These are phyloP conservation scores for Pogonognathellus flavescens DNA, from an alignment of 1,140 invertebrate species.

Conservation along the genomic window DNA sequence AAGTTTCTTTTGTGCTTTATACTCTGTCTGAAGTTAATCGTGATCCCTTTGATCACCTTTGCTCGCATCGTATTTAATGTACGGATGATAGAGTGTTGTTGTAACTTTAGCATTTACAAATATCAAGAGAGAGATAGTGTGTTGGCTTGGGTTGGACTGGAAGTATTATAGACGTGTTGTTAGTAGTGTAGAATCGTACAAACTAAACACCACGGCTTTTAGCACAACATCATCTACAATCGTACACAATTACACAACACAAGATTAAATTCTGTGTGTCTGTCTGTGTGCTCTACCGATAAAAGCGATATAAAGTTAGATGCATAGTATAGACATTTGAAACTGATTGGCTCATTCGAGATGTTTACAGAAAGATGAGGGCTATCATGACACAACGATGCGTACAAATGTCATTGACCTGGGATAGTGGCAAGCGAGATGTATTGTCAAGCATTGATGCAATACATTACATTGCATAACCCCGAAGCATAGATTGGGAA, in stretches of 20 bases:
- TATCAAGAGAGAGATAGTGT: too few species aligned
- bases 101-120: too few species aligned
- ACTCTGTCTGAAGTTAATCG: too few species aligned
- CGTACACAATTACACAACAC: neutral
- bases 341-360: slow-evolving; percentile 29
- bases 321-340: neutral
- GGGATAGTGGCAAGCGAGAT: slow-evolving; percentile 21
- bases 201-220: too few species aligned
- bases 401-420: slow-evolving; percentile 56
- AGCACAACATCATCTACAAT: too few species aligned
- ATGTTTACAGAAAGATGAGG: slow-evolving; percentile 39
- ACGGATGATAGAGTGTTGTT: too few species aligned
- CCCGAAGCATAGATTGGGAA: slow-evolving; percentile 32
- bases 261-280: neutral
- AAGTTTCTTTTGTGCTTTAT: too few species aligned
- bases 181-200: too few species aligned
- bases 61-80: too few species aligned
- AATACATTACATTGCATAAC: slow-evolving; percentile 54
- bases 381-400: slow-evolving; percentile 41
- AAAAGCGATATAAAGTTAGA: slow-evolving; percentile 6
- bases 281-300: neutral
- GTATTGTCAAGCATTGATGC: slow-evolving; percentile 56
- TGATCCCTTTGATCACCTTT: too few species aligned
- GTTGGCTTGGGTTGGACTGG: too few species aligned
- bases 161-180: too few species aligned